A percentile compares a stretch with the other conserved stretches of the same genome.
Conservation (phyloP, 2,888 invertebrate species). For the Conus canariensis region DNA sequence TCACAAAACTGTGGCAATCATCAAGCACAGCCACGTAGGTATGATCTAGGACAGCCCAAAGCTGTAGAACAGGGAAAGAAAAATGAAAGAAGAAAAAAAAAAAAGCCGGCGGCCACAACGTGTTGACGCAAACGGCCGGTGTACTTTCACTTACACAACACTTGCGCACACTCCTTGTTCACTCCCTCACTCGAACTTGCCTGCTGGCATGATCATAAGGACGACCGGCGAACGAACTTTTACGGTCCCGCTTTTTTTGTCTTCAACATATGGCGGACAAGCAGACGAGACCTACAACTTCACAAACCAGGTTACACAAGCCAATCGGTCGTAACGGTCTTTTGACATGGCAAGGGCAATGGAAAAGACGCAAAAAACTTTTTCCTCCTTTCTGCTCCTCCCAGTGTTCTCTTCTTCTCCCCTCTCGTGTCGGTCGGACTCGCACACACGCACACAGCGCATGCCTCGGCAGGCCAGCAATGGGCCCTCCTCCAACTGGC, state of each 20-base stretch:
- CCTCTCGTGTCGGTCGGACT: not conserved
- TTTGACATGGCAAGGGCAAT: not conserved
- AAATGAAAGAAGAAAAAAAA: not conserved
- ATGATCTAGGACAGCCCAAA: not conserved
- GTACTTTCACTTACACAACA: conserved; percentile 11
- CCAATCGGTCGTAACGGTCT: not conserved
- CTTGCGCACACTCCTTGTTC: not conserved
- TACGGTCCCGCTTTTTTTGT: not conserved
- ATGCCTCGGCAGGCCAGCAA: conserved; percentile 15
- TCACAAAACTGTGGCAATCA: too few species aligned
- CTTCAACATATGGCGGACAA: not conserved
- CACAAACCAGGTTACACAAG: not conserved
- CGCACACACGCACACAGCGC: not conserved
- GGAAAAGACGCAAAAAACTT: not conserved
- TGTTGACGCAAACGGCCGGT: not conserved
- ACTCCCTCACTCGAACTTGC: not conserved
- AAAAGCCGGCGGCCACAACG: not conserved
- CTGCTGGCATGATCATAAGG: not conserved
- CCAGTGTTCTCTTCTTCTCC: not conserved
- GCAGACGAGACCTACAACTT: not conserved
- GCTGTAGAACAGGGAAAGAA: not conserved
- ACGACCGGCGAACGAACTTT: not conserved
- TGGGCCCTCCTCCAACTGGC: not conserved
- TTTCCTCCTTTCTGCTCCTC: not conserved
- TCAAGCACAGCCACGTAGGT: not conserved